Conservation (phyloP, 2,888 invertebrate genomes). For the Melieria omissa region DNA sequence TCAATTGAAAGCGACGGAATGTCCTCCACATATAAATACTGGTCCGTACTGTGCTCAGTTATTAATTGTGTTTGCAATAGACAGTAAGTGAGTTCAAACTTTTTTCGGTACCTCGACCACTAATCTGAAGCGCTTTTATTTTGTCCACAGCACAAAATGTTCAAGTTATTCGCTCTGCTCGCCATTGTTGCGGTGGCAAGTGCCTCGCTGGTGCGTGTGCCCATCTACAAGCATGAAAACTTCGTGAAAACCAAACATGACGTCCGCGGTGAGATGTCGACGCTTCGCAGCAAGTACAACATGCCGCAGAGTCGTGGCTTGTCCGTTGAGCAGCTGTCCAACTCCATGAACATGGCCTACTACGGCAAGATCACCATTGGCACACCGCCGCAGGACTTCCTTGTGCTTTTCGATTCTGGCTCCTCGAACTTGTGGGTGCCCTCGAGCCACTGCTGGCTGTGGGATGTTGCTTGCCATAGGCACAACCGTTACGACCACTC, state of each 20-base stretch:
- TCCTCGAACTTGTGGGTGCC: slow-evolving; percentile 99
- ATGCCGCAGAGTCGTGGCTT: neutral
- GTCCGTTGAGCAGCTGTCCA: slow-evolving; percentile 39
- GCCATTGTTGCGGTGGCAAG: slow-evolving; percentile 37
- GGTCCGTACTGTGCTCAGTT: neutral
- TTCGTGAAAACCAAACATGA: slow-evolving; percentile 35
- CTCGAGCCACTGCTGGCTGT: slow-evolving; percentile 90
- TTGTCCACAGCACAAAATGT: slow-evolving; percentile 14
- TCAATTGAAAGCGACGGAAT: too few relatives aligned
- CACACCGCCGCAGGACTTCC: slow-evolving; percentile 88
- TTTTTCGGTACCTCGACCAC: too few relatives aligned
- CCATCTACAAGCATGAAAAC: slow-evolving; percentile 42
- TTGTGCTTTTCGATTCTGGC: slow-evolving; percentile 87
- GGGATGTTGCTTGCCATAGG: slow-evolving; percentile 92
- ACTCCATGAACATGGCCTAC: slow-evolving; percentile 50
- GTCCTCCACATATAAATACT: neutral
- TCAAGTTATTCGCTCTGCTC: slow-evolving; percentile 19
- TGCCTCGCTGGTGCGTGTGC: slow-evolving; percentile 39
- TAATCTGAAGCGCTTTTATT: too few relatives aligned
- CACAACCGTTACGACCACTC: slow-evolving; percentile 94
- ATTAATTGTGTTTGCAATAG: too few relatives aligned
- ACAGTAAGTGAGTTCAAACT: too few relatives aligned
- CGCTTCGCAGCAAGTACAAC: slow-evolving; percentile 43
- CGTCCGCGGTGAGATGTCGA: slow-evolving; percentile 40
- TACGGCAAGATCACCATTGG: slow-evolving; percentile 79